Conservation (phyloP, 2,888 invertebrate species). For the Dicyrtomina minuta region DNA sequence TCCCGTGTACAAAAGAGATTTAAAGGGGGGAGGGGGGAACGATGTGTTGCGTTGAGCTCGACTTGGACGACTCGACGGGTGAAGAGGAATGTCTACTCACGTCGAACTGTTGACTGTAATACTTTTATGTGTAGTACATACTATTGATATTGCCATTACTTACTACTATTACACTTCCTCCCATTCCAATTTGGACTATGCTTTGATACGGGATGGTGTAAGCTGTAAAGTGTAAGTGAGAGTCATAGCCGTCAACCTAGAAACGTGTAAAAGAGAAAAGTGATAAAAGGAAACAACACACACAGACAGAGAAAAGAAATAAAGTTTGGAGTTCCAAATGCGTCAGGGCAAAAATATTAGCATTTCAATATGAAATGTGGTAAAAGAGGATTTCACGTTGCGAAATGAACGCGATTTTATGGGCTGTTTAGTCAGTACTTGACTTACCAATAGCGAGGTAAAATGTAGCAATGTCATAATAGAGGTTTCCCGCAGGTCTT, state of each 20-base stretch:
- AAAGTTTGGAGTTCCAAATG: slow-evolving; percentile 24
- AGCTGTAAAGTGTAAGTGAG: neutral
- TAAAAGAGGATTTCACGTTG: slow-evolving; percentile 41
- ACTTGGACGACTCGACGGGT: no score
- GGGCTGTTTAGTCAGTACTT: slow-evolving; percentile 44
- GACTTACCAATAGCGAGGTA: slow-evolving; percentile 33
- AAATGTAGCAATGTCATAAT: slow-evolving; percentile 39
- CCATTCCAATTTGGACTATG: no score
- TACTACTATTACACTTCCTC: no score
- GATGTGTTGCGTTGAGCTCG: no score
- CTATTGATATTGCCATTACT: no score
- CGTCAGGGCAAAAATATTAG: slow-evolving; percentile 43
- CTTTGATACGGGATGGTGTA: no score
- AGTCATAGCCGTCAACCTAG: no score
- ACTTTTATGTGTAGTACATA: no score
- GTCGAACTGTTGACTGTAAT: no score
- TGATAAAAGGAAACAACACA: slow-evolving; percentile 18
- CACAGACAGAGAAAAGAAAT: slow-evolving; percentile 15
- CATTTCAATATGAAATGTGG: slow-evolving; percentile 46
- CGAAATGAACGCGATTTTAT: slow-evolving; percentile 52
- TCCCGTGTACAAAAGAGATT: no score
- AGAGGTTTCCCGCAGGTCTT: slow-evolving; percentile 50
- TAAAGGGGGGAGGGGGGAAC: no score
- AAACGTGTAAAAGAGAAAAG: slow-evolving; percentile 9
- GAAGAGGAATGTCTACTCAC: no score